phyloP scores from a whole-genome alignment of 2,113 vertebrate genomes.

The Sorex araneus region DNA sequence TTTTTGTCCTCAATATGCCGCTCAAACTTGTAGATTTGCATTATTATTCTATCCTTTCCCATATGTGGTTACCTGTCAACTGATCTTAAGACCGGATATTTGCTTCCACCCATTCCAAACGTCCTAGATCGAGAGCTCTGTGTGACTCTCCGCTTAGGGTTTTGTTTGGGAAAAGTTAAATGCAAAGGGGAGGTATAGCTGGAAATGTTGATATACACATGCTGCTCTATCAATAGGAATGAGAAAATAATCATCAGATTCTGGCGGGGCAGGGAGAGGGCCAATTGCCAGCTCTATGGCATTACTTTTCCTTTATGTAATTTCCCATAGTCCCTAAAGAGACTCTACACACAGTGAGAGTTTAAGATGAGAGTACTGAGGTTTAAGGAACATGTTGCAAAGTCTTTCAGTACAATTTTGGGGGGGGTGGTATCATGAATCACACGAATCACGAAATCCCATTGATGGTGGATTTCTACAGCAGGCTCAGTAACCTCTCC shows the following conservation, averaged over 20 bases:
- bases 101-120: neutral
- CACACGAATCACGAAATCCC: no score
- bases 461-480: no score
- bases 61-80: neutral
- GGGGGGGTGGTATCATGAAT: no score
- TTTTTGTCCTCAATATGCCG: slow-evolving; percentile 26
- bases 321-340: neutral
- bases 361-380: neutral
- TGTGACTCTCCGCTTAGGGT: neutral
- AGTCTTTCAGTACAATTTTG: slow-evolving; percentile 45
- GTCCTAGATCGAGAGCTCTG: neutral
- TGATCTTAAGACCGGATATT: neutral
- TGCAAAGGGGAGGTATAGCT: neutral
- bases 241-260: neutral
- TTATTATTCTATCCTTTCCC: neutral
- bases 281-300: rapidly evolving
- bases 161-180: neutral
- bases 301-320: neutral
- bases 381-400: neutral
- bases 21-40: neutral
- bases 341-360: neutral
- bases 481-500: no score
- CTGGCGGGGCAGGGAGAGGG: neutral
- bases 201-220: neutral
- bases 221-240: neutral